These are phyloP conservation scores for Ceratina japonica DNA, from an alignment of 1,140 invertebrate genomes.

Conservation along the genomic window DNA sequence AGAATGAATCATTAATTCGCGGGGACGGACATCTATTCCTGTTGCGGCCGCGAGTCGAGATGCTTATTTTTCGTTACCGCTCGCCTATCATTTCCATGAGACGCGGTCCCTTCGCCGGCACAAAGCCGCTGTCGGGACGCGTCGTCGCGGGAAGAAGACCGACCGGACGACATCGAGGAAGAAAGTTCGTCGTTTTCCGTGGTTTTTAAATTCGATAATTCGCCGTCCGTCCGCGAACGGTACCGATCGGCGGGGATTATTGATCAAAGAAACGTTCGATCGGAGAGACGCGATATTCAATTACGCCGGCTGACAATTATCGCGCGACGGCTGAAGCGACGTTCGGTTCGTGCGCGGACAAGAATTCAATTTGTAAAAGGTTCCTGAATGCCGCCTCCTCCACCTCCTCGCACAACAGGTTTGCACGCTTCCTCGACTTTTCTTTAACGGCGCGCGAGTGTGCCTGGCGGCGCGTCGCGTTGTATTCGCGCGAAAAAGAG, in stretches of 20 bases:
- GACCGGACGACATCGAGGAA: neutral
- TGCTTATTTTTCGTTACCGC: neutral
- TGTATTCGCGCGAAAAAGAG: slow-evolving; percentile 19
- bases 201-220: neutral
- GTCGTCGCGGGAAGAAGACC: too few relatives aligned
- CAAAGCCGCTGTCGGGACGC: neutral
- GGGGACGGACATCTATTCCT: slow-evolving; percentile 8
- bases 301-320: slow-evolving; percentile 25
- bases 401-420: neutral
- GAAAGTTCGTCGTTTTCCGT: neutral
- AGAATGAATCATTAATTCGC: slow-evolving; percentile 62
- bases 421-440: slow-evolving; percentile 2
- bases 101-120: neutral
- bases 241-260: too few relatives aligned
- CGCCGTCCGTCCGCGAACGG: neutral
- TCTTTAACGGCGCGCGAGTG: slow-evolving; percentile 8
- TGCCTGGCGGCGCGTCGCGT: slow-evolving; percentile 2
- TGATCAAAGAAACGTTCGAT: neutral
- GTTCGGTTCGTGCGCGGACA: neutral
- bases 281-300: slow-evolving; percentile 14
- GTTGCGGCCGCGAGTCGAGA: too few relatives aligned
- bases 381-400: neutral
- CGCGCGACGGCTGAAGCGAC: slow-evolving; percentile 16
- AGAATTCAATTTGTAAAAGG: slow-evolving; percentile 47
- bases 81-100: slow-evolving; percentile 12